Evolutionary conservation across 2,113 vertebrate species (phyloP), one percentile per base, ranked within the genome.

Genomic region (Hippocampus mohnikei): DNA sequence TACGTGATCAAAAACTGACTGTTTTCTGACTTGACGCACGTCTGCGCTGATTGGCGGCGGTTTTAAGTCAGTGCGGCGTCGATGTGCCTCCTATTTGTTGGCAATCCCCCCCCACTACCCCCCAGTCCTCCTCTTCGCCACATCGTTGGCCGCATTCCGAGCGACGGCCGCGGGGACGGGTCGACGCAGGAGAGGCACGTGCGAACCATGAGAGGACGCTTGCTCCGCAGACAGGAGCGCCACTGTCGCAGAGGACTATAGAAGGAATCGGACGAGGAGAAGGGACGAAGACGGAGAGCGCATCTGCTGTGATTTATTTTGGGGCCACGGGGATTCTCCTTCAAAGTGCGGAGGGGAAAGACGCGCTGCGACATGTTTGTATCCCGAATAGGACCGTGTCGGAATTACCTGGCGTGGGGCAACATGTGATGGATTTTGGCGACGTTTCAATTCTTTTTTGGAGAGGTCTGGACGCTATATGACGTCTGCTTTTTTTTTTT

Each of bases 191-290:
- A 58, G 72, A 7, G 64, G 44, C 67, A 10, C 72, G 77, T 75
- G 77, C 68, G 29, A 48, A 81, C 46, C 76, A 81, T 46, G 83
- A 74, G 69, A 79, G 61, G 59, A 80, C 46, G 46, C 58, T 33
- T 16, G 5, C 25, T 59, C 27, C 12, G 25, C 76, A 60, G 41
- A 81, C 55, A 63, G 79, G 78, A 75, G 71, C 66, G 37, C 48
- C 75, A 70, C 78, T 78, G 81, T 75, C 78, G 85, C 80, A 80
- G 72, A 75, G 76, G 83, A 85, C 46, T 58, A 58, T 58, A 29
- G 23, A 56, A 27, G 56, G 3, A 66, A 42, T n/a, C 74, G 50
- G 52, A 71, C 55, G 40, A 73, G 55, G 68, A 67, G 53, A 40
- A 58, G 63, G 66, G 40, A 66, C 63, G 59, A 59, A 77, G 55